Evolutionary conservation across 2,113 vertebrate genomes (phyloP).

Genomic region (western clawed frog (Xenopus tropicalis)): DNA sequence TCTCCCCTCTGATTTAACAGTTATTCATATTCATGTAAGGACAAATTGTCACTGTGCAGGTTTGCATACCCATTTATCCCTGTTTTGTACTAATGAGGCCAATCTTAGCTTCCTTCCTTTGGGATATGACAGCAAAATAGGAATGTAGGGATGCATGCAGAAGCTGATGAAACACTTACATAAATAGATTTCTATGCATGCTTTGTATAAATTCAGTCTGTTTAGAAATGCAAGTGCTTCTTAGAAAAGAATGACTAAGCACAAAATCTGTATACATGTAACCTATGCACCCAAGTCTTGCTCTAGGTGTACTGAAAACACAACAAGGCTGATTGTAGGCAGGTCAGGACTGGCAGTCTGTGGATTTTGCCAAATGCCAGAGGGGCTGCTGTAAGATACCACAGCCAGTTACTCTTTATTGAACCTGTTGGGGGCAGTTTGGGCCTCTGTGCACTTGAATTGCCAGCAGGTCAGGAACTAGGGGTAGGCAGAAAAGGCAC

Average conservation of each 20-base stretch:
- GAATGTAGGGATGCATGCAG: conserved; percentile 25
- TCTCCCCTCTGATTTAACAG: conserved; percentile 40
- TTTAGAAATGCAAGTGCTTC: background rate
- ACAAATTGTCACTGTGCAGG: conserved; percentile 43
- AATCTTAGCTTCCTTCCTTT: conserved; percentile 38
- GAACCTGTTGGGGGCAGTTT: too few relatives aligned
- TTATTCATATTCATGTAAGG: conserved; percentile 46
- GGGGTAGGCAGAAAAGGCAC: too few relatives aligned
- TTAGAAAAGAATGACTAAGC: background rate
- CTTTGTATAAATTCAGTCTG: background rate
- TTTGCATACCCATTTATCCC: conserved; percentile 38
- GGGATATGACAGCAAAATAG: conserved; percentile 40
- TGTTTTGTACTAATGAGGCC: conserved; percentile 47
- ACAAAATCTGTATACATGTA: background rate
- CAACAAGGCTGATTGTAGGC: too few relatives aligned
- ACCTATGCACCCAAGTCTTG: too few relatives aligned
- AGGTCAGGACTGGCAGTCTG: too few relatives aligned
- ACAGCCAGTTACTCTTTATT: too few relatives aligned
- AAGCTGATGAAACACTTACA: conserved; percentile 9
- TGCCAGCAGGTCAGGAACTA: too few relatives aligned
- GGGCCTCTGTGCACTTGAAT: too few relatives aligned
- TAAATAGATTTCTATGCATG: conserved; percentile 7
- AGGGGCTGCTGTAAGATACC: too few relatives aligned
- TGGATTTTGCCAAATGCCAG: too few relatives aligned
- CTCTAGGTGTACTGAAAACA: too few relatives aligned